Evolutionary conservation across 2,797 vertebrate genomes (phyloP), one percentile per base, ranked within the genome.

Genomic region (Gymnoscopelus microlampas): DNA sequence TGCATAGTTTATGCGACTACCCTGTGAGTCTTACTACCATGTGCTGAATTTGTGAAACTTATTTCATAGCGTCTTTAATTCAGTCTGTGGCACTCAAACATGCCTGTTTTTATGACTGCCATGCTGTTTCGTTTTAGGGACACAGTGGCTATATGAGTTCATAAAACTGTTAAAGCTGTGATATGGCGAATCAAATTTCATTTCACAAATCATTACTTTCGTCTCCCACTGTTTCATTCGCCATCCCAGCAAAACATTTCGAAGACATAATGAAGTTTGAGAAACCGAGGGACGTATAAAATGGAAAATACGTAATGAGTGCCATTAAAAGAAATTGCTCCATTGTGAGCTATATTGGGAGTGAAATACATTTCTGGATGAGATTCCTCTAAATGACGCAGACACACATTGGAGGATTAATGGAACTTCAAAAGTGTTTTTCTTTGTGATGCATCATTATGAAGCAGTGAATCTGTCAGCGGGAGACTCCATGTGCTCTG

Each of bases 401-500:
- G 64, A 55, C 60, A 76, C 74, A 73, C 66, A 65, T 26, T 12
- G 54, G 12, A 80, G 83, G 86, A 91, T 88, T 84, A 86, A 91
- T 90, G 86, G 73, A 83, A 90, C 83, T 89, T 91, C 84, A 88
- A 81, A 88, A 62, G 58, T 90, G 88, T 92, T 93, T 92, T 91
- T 81, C 89, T 92, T 87, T 82, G 83, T 73, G 78, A 88, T 89
- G 79, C 84, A 83, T 92, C 88, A 84, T 92, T 89, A 87, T 84
- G 81, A 86, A 83, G 81, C 81, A 78, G 79, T 91, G 89, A 92
- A 93, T 91, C 91, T 91, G 91, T 93, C 91, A 90, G 78, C 76
- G 58, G 60, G 63, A 55, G 73, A 78, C 84, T 85, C 86, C 71
- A 85, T 80, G 71, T 77, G 68, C 73, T 84, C 59, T 63, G 81